Conservation (phyloP, 30 jellyfish, hydroid and myxozoan genomes). For the Chrysaora quinquecirrha region DNA sequence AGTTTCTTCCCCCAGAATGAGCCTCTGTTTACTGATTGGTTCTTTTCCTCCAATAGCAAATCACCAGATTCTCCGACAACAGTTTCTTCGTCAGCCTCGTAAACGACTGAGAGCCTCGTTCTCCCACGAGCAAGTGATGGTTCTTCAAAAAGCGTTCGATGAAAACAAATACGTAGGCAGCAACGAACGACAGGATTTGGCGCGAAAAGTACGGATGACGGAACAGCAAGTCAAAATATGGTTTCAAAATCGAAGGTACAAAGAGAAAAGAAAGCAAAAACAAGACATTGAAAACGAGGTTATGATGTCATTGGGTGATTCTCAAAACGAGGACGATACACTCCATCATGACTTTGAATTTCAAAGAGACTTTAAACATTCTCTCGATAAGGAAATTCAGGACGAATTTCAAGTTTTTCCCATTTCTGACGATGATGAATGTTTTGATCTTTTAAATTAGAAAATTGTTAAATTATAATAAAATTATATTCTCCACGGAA, state of each 20-base stretch:
- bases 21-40: no score
- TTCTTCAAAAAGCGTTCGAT: slow-evolving; percentile 47
- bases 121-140: slow-evolving; percentile 52
- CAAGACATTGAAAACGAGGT: neutral
- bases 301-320: neutral
- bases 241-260: slow-evolving; percentile 68
- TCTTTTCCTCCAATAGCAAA: neutral
- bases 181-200: slow-evolving; percentile 46
- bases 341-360: neutral
- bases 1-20: neutral
- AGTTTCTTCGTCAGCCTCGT: slow-evolving; percentile 12
- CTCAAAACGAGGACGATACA: neutral
- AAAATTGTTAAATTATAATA: neutral
- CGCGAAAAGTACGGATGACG: slow-evolving; percentile 46
- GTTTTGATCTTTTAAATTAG: slow-evolving; percentile 22
- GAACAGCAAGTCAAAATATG: slow-evolving; percentile 61
- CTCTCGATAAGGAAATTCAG: neutral
- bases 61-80: slow-evolving; percentile 14
- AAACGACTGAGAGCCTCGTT: slow-evolving; percentile 63
- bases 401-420: slow-evolving; percentile 15
- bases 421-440: slow-evolving; percentile 27
- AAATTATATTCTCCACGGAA: no score
- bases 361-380: neutral
- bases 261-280: slow-evolving; percentile 41
- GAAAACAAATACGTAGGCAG: slow-evolving; percentile 48